These are phyloP conservation scores for Antechinus flavipes DNA, from an alignment of 2,113 vertebrate genomes.

Conservation along the genomic window DNA sequence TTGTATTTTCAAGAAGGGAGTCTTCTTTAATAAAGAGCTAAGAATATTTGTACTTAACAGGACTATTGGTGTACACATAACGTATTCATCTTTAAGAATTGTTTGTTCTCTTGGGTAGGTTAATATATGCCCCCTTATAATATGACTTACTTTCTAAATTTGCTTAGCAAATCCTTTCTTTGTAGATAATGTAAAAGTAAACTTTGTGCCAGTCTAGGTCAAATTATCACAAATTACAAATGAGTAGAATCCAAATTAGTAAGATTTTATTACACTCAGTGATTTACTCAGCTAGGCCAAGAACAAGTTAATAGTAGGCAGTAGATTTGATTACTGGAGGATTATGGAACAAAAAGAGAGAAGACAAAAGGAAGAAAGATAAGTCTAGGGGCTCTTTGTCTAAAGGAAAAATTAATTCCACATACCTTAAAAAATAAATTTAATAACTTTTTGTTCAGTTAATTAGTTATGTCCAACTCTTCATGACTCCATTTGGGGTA, in stretches of 20 bases:
- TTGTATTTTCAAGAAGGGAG: slow-evolving; percentile 8
- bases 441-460: neutral
- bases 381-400: rapidly evolving
- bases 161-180: neutral
- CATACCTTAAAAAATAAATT: neutral
- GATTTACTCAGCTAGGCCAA: neutral
- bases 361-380: neutral
- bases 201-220: slow-evolving; percentile 15
- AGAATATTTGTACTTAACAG: slow-evolving; percentile 24
- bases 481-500: neutral
- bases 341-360: neutral
- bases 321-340: neutral
- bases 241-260: neutral
- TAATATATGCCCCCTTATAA: neutral
- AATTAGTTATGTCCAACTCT: neutral
- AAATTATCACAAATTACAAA: slow-evolving; percentile 20
- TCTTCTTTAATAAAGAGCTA: neutral
- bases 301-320: neutral
- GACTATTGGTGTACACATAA: neutral
- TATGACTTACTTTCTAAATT: neutral
- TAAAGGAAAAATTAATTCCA: neutral
- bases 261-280: neutral
- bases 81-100: neutral
- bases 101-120: neutral
- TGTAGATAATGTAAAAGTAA: neutral